Evolutionary conservation across 2,888 invertebrate genomes (phyloP).

Genomic region (Rutpela maculata): DNA sequence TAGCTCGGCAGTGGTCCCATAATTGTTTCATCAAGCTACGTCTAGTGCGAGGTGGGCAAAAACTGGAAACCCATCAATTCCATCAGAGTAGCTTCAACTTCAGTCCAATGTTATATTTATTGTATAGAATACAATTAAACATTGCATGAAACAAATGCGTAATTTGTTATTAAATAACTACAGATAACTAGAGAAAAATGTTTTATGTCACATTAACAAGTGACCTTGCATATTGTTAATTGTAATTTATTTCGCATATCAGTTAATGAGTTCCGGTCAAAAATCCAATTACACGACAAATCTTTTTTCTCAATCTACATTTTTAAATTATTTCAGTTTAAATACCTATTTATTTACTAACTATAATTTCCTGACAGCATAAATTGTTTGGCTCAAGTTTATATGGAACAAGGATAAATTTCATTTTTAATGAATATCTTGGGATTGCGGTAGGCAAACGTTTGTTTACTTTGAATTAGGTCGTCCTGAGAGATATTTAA

Average conservation of each 20-base stretch:
- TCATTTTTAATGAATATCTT: neutral
- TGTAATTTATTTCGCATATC: neutral
- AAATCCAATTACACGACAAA: neutral
- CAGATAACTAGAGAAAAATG: neutral
- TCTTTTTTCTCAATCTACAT: neutral
- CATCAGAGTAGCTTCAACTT: no score
- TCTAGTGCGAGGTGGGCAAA: no score
- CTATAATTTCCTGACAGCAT: conserved; percentile 3
- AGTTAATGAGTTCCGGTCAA: neutral
- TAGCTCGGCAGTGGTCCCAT: no score
- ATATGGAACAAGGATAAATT: conserved; percentile 25
- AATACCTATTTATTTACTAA: conserved; percentile 3
- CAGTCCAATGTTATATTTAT: no score
- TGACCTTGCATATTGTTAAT: neutral
- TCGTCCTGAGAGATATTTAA: conserved; percentile 3
- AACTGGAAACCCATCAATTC: no score
- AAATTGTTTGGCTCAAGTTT: conserved; percentile 2
- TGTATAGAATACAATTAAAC: no score
- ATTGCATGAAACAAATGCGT: no score
- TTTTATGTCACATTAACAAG: neutral
- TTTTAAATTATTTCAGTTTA: neutral
- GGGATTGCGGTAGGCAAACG: neutral
- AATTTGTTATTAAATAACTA: neutral
- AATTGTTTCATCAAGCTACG: no score
- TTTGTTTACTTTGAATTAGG: conserved; percentile 24